Evolutionary conservation across 2,888 invertebrate genomes (phyloP).

Genomic region (Lepidonotus clava): DNA sequence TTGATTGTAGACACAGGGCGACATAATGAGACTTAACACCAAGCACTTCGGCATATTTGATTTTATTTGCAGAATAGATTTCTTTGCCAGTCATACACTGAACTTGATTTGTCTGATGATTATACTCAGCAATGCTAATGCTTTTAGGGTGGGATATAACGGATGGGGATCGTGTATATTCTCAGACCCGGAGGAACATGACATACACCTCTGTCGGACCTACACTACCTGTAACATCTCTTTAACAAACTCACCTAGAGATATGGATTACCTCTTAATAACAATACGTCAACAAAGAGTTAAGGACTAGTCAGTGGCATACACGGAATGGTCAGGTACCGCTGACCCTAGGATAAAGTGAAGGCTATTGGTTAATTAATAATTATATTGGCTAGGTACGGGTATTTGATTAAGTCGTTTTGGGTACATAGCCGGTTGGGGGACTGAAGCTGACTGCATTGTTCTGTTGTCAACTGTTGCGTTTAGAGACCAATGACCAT

Average conservation of each 20-base stretch:
- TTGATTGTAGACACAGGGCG: no score
- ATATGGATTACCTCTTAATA: not conserved
- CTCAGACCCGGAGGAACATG: not conserved
- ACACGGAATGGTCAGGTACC: not conserved
- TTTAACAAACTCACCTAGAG: constrained; percentile 1
- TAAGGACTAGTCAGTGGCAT: not conserved
- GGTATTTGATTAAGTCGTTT: no score
- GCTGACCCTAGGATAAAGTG: not conserved
- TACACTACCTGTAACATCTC: not conserved
- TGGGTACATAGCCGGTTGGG: no score
- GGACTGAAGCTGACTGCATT: no score
- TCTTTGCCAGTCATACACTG: constrained; percentile 25
- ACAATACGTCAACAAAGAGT: not conserved
- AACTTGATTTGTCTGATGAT: not conserved
- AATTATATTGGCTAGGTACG: no score
- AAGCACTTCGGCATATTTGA: constrained; percentile 15
- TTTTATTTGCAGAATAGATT: constrained; percentile 37
- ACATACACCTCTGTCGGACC: not conserved
- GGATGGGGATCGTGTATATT: not conserved
- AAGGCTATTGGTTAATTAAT: not conserved
- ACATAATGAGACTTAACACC: no score
- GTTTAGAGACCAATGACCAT: not conserved
- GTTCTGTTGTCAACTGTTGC: not conserved
- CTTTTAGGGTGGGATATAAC: not conserved
- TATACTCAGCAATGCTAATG: constrained; percentile 10